phyloP scores from a whole-genome alignment of 2,113 vertebrate species.

The Puntigrus tetrazona region DNA sequence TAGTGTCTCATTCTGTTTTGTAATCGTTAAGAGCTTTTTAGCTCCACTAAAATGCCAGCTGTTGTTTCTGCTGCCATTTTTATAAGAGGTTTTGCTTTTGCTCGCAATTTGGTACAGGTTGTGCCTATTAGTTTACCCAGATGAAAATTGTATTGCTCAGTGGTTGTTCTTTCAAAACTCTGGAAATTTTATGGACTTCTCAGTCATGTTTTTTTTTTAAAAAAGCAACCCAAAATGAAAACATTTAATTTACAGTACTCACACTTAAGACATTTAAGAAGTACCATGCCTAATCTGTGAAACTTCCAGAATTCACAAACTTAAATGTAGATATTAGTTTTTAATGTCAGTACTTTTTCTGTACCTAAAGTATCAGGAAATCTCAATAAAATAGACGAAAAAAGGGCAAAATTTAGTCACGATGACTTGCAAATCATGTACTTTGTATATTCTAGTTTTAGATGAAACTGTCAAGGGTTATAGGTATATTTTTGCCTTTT shows the following conservation, averaged over 20 bases:
- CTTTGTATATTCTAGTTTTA: no score
- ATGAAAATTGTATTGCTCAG: neutral
- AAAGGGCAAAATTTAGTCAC: no score
- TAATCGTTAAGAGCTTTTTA: slow-evolving; percentile 9
- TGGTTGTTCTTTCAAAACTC: neutral
- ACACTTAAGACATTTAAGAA: no score
- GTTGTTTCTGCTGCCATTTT: neutral
- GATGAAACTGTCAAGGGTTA: neutral
- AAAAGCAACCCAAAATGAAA: neutral
- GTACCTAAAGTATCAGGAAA: neutral
- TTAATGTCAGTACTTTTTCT: neutral
- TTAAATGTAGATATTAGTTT: neutral
- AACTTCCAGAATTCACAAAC: neutral
- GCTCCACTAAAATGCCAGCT: neutral
- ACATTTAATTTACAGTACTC: no score
- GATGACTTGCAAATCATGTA: no score
- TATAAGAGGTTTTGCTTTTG: neutral
- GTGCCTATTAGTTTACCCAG: neutral
- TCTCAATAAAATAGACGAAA: neutral
- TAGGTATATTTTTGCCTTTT: neutral
- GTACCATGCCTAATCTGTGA: neutral
- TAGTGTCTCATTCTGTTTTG: neutral
- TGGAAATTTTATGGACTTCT: neutral
- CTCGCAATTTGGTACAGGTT: neutral
- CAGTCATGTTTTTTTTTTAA: neutral